Base-by-base conservation (phyloP, 2,113 vertebrate genomes). In the Mesembrinibis cayennensis region DNA sequence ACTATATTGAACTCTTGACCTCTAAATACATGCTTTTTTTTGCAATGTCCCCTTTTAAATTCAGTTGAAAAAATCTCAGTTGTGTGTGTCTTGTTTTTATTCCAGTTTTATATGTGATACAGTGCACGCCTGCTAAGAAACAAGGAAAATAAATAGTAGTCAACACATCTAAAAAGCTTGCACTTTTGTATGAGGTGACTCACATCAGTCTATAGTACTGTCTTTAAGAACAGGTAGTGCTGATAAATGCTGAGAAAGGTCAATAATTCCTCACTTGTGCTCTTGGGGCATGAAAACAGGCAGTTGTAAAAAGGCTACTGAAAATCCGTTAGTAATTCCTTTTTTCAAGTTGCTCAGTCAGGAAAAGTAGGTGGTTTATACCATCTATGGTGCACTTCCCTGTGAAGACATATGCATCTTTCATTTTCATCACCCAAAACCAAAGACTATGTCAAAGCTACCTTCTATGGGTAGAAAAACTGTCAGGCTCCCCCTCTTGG, bases 181-280 rank as follows among this genome's bases (percentile, higher is more conserved):
- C 27, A 69, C 25, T 91, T 90, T 14, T 40, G 16, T 65, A 38
- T 56, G 52, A 52, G 25, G 56, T 56, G 84, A 87, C 58, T 89
- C 81, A 71, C 49, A 44, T 14, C 70, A 77, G 71, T 62, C 87
- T 76, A n/a, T 21, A 65, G 66, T 4, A 61, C 49, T 65, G 58
- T 62, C 71, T 82, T 87, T 70, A 85, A 77, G 74, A 94, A 82
- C 40, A 94, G 49, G 62, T 70, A 93, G 65, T 23, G 40, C 74
- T 62, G 78, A 71, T 63, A 95, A 95, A 93, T 56, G 45, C 73
- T 76, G 34, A 94, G 66, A 93, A 97, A 88, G 70, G 93, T 95
- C 87, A 93, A 29, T 72, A 88, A 93, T 88, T 93, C 71, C 89
- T 84, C 69, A 58, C 49, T 58, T 69, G 58, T 70, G 74, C 49